phyloP scores from a whole-genome alignment of 2,797 vertebrate genomes.

The Enteromius argenteus region DNA sequence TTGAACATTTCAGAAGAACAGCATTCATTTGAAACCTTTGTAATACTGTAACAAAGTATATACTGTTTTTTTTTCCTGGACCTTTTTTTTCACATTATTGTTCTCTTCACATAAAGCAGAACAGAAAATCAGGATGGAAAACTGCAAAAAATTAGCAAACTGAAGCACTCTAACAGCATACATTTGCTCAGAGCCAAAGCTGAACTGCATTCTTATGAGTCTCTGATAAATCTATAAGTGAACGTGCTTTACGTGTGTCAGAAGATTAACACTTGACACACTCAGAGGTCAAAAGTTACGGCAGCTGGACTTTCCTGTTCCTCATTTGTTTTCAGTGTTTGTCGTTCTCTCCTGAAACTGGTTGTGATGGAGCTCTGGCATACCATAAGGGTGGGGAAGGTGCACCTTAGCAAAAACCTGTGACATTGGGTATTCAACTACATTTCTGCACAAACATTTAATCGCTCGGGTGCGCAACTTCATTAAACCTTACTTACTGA shows the following conservation, averaged over 20 bases:
- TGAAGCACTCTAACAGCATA: neutral
- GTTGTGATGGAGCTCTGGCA: neutral
- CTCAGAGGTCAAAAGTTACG: conserved; percentile 51
- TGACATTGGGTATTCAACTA: conserved; percentile 1
- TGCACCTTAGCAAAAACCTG: neutral
- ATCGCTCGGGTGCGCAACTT: neutral
- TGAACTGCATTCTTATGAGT: conserved; percentile 14
- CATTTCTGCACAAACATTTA: conserved; percentile 23
- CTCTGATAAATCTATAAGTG: conserved; percentile 50
- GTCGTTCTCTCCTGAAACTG: conserved; percentile 16
- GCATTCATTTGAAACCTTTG: neutral
- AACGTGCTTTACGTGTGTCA: conserved; percentile 37
- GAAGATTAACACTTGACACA: conserved; percentile 21
- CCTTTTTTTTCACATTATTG: neutral
- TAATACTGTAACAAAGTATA: neutral
- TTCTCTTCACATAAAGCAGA: neutral
- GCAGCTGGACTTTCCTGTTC: conserved; percentile 49
- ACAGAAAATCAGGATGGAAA: neutral
- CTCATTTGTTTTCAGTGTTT: neutral
- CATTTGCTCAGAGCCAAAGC: conserved; percentile 23
- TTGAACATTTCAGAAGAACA: neutral
- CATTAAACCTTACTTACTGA: neutral
- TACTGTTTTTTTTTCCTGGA: neutral
- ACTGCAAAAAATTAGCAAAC: neutral
- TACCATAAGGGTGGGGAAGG: conserved; percentile 22